Evolutionary conservation across 2,888 invertebrate genomes (phyloP), one percentile per base, ranked within the genome.

Genomic region (Netelia melanura): DNA sequence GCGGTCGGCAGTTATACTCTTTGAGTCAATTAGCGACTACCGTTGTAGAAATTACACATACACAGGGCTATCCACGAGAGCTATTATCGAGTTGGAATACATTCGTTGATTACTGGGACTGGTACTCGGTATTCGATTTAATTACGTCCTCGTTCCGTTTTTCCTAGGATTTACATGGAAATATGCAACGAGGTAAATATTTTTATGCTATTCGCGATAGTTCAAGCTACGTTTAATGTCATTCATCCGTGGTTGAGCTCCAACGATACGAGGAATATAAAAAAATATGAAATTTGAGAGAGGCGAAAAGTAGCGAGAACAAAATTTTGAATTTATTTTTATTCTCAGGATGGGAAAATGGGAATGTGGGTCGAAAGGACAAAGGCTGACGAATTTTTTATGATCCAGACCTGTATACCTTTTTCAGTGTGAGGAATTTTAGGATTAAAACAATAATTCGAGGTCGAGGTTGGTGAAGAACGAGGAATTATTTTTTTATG

Each of bases 121-220:
- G 68, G 67, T 30, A 72, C 72, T 62, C 30, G 17, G 52, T 65
- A 68, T 56, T 76, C 72, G 82, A 84, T 86, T 89, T 87, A 89
- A 87, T 89, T 85, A 84, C 84, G 88, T 84, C 89, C 89, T 89
- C 88, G 88, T 87, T 68, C 88, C 84, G 85, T 83, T 88, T 88
- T 84, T 75, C 85, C 78, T 44, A 43, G 67, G 70, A 71, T 87
- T 87, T 84, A 84, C 83, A 75, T 75, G 67, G 64, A 87, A 84
- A 44, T 58, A 62, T 64, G 54, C 74, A 62, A 81, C 83, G 67
- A 84, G 74, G 76, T 83, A 81, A 81, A 70, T 77, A 64, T 74
- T 10, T 48, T 14, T 48, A 71, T 65, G 14, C 58, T 44, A 38
- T 78, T 75, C 56, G 75, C 79, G 14, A 64, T 43, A 52, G 52